phyloP scores from a whole-genome alignment of 2,888 invertebrate species.

The Sericinus montela region DNA sequence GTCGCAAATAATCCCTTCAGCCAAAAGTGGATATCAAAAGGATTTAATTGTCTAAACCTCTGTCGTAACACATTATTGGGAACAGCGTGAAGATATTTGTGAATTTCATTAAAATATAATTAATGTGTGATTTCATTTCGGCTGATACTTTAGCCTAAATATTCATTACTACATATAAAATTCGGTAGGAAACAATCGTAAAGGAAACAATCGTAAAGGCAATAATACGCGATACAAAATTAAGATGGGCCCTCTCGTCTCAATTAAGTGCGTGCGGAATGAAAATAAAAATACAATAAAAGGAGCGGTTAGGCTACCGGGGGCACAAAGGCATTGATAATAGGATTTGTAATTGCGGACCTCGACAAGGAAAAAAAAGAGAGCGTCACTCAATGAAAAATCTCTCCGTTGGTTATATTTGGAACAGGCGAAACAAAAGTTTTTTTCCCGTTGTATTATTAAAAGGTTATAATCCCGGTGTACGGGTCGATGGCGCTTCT shows the following conservation, averaged over 20 bases:
- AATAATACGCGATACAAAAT: constrained; percentile 57
- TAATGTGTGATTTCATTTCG: too few relatives aligned
- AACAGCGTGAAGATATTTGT: too few relatives aligned
- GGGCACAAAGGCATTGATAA: constrained; percentile 51
- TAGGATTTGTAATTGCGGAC: constrained; percentile 60
- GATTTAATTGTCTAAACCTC: too few relatives aligned
- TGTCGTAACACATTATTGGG: too few relatives aligned
- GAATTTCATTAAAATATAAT: too few relatives aligned
- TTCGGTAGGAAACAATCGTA: constrained; percentile 29
- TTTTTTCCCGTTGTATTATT: constrained; percentile 63
- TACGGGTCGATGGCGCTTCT: constrained; percentile 20
- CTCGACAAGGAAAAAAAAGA: constrained; percentile 45
- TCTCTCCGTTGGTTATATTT: constrained; percentile 59
- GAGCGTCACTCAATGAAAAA: constrained; percentile 64
- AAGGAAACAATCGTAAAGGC: constrained; percentile 36
- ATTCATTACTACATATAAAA: constrained; percentile 22
- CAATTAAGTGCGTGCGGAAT: constrained; percentile 54
- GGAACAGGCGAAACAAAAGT: constrained; percentile 64
- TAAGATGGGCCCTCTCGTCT: constrained; percentile 54
- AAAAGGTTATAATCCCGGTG: constrained; percentile 67
- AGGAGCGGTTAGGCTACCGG: constrained; percentile 28
- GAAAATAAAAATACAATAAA: constrained; percentile 52
- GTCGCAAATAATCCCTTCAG: too few relatives aligned
- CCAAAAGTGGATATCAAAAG: too few relatives aligned
- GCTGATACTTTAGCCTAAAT: constrained; percentile 6